Base-by-base conservation (phyloP, 2,888 invertebrate genomes). In the Griposia aprilina region DNA sequence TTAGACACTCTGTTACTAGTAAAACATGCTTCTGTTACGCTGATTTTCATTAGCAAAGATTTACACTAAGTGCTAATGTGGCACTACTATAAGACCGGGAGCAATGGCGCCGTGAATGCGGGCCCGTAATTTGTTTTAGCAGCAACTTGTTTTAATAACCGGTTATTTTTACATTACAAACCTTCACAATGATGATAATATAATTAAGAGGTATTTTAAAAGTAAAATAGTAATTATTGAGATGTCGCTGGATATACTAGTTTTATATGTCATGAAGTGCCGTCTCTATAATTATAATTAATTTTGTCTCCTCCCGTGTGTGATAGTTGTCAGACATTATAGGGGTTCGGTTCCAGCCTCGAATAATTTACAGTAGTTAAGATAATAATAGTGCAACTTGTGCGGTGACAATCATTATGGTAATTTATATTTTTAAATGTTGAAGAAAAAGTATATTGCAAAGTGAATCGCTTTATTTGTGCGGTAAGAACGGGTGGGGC, bases 341-440 rank as follows among this genome's bases (percentile, higher is more conserved):
- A 75, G 48, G 72, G 79, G 77, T 74, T 78, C 55, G 26, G 63
- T 70, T 67, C 66, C 66, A 70, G 72, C 30, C 59, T 70, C 60
- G 11, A 66, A 80, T 78, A 80, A 87, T 88, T 85, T 74, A 59
- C 76, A 66, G 83, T 57, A 72, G 52, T 85, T 87, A 80, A 66
- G 62, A 71, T 85, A 79, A 84, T 82, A 65, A 84, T 74, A 63
- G 45, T 69, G 45, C 74, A 62, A 63, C 73, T 78, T 78, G 80
- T 82, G 75, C 65, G 68, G 70, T 69, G 79, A 80, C 75, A 80
- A 71, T 77, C 45, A 79, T 81, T 83, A 76, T 62, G 66, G 26
- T 87, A 78, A 83, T 84, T 50, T 63, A 71, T 66, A 30, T 7
- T 60, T 68, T 81, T 72, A 81, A 74, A 59, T 45, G 48, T 20